Evolutionary conservation across 2,888 invertebrate species (phyloP).

Genomic region (Hypena proboscidalis): DNA sequence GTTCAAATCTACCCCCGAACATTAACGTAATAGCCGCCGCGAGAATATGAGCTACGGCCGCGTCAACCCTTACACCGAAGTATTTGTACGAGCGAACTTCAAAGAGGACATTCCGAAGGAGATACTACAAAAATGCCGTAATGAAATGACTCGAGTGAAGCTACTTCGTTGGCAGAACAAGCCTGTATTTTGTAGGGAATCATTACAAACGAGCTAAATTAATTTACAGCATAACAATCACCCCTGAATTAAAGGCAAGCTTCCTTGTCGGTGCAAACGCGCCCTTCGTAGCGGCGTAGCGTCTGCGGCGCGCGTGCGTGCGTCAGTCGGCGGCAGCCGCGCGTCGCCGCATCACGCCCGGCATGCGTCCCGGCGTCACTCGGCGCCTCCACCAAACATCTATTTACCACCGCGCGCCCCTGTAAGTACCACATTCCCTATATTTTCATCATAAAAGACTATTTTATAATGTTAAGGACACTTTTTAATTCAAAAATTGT

Average conservation of each 20-base stretch:
- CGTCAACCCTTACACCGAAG: constrained; percentile 50
- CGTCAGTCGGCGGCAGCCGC: constrained; percentile 76
- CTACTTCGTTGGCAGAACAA: neutral
- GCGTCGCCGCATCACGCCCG: constrained; percentile 72
- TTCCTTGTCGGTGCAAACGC: constrained; percentile 38
- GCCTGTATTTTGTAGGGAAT: constrained; percentile 5
- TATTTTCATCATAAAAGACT: constrained; percentile 2
- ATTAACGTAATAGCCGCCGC: constrained; percentile 72
- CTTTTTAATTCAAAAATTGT: constrained; percentile 54
- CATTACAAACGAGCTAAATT: constrained; percentile 15
- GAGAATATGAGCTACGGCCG: constrained; percentile 64
- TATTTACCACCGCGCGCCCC: constrained; percentile 76
- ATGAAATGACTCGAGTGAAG: neutral
- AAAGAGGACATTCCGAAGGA: neutral
- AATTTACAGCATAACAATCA: constrained; percentile 28
- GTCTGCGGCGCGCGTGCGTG: constrained; percentile 69
- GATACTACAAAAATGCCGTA: neutral
- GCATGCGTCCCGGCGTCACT: constrained; percentile 63
- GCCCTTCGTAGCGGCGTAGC: constrained; percentile 56
- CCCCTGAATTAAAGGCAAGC: constrained; percentile 26
- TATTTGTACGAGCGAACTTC: constrained; percentile 8
- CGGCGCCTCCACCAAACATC: constrained; percentile 53
- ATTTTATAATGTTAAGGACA: constrained; percentile 2
- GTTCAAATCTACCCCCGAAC: constrained; percentile 70
- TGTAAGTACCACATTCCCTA: constrained; percentile 64